These are phyloP conservation scores for Melanerpes formicivorus DNA, from an alignment of 2,113 vertebrate genomes.

Conservation along the genomic window DNA sequence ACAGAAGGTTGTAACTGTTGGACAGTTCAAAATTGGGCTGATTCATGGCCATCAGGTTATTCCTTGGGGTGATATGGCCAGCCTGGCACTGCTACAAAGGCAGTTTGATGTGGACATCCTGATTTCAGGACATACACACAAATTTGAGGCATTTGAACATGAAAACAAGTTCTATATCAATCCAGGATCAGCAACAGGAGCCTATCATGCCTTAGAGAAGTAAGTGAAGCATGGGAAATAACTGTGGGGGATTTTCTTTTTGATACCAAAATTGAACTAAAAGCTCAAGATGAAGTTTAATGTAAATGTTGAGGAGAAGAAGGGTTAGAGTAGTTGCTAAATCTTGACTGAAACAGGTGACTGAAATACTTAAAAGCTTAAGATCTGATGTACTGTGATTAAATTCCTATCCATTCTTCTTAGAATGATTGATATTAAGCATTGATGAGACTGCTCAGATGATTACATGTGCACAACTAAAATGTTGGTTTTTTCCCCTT, in stretches of 20 bases:
- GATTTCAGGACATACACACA: slow-evolving; percentile 98
- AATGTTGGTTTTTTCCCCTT: neutral
- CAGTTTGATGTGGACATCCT: slow-evolving; percentile 99
- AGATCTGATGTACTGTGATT: neutral
- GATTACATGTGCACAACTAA: neutral
- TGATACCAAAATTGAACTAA: neutral
- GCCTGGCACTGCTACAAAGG: slow-evolving; percentile 92
- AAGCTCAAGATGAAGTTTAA: neutral
- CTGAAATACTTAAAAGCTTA: neutral
- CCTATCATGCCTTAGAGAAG: slow-evolving; percentile 96
- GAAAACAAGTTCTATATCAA: slow-evolving; percentile 99
- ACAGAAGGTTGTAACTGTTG: slow-evolving; percentile 99
- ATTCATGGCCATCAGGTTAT: slow-evolving; percentile 99
- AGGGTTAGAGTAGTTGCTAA: neutral
- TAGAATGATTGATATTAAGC: neutral
- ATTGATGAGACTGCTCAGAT: neutral
- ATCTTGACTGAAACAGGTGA: neutral
- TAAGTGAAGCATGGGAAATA: slow-evolving; percentile 64
- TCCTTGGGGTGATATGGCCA: slow-evolving; percentile 98
- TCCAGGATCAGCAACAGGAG: slow-evolving; percentile 97
- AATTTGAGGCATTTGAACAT: slow-evolving; percentile 98
- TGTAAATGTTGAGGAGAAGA: neutral
- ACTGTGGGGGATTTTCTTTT: neutral
- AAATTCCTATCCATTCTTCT: neutral
- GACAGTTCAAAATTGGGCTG: slow-evolving; percentile 97